phyloP scores from a whole-genome alignment of 2,797 vertebrate genomes.

The Neosilurus hyrtlii region DNA sequence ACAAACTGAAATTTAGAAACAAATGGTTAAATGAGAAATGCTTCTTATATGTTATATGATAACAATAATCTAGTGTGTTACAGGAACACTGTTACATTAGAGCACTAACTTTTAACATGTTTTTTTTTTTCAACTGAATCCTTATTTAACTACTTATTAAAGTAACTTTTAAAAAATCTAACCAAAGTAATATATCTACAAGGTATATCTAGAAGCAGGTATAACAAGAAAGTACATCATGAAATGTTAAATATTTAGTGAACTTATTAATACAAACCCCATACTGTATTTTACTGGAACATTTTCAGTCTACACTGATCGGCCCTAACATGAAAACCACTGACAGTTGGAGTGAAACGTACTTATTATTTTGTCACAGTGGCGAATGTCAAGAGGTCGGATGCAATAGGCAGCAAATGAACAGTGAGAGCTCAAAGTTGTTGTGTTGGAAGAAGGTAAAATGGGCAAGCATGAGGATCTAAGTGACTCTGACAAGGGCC shows the following conservation, averaged over 20 bases:
- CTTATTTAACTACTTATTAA: no score
- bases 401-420: no score
- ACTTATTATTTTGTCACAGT: no score
- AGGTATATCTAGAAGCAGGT: neutral
- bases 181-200: neutral
- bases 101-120: neutral
- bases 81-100: neutral
- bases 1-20: slow-evolving; percentile 7
- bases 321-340: neutral
- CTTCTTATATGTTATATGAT: neutral
- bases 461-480: no score
- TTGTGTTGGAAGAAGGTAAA: no score
- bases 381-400: no score
- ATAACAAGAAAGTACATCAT: neutral
- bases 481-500: no score
- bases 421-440: no score
- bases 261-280: no score
- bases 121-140: neutral
- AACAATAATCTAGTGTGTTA: neutral
- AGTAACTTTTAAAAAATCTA: neutral
- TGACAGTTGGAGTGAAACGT: no score
- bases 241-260: neutral
- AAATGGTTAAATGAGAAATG: neutral
- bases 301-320: neutral
- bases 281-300: neutral